A percentile compares a stretch with the other conserved stretches of the same genome.
Evolutionary conservation across 1,140 invertebrate species (phyloP).

Genomic region (Coptotermes formosanus): DNA sequence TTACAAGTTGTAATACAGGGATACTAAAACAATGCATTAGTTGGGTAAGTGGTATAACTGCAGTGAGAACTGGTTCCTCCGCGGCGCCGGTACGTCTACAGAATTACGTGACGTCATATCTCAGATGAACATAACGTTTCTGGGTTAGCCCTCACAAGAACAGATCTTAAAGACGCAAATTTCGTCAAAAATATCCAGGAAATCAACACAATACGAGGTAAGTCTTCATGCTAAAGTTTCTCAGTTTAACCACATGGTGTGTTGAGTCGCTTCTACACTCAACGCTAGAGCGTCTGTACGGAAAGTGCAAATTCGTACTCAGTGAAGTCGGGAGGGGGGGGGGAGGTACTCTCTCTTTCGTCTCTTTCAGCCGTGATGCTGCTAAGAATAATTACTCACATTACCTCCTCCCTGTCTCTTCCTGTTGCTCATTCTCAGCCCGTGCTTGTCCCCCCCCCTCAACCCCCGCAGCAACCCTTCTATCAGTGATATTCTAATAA

Average conservation of each 20-base stretch:
- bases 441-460: neutral
- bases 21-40: too few relatives aligned
- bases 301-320: neutral
- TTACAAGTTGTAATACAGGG: too few relatives aligned
- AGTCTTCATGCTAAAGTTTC: too few relatives aligned
- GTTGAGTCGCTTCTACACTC: neutral
- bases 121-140: too few relatives aligned
- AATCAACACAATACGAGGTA: too few relatives aligned
- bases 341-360: neutral
- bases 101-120: too few relatives aligned
- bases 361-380: neutral
- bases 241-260: neutral
- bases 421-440: neutral
- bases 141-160: too few relatives aligned
- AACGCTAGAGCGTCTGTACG: neutral
- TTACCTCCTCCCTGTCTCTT: neutral
- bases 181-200: too few relatives aligned
- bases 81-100: too few relatives aligned
- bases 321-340: neutral
- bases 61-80: too few relatives aligned
- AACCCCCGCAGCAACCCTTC: neutral
- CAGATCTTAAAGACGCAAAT: too few relatives aligned
- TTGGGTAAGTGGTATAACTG: too few relatives aligned
- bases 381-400: conserved; percentile 6
- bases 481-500: neutral